Conservation (phyloP, 2,113 vertebrate species). For the Procavia capensis region DNA sequence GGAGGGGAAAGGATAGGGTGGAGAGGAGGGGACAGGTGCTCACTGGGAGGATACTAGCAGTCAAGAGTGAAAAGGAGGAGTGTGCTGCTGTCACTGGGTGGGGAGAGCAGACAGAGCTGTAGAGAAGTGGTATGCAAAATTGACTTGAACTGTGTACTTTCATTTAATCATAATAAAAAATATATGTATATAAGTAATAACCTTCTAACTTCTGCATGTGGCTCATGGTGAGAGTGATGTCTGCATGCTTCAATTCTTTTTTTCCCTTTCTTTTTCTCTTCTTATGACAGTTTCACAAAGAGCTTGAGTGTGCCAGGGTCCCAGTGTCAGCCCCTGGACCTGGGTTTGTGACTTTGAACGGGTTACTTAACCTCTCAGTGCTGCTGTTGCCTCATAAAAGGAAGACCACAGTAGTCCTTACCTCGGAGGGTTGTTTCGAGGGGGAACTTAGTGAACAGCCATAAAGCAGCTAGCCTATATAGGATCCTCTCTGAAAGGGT, state of each 20-base stretch:
- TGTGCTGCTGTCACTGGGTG: no score
- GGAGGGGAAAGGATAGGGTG: no score
- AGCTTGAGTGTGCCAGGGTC: accelerated
- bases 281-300: not conserved
- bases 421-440: not conserved
- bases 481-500: not conserved
- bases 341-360: not conserved
- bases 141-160: no score
- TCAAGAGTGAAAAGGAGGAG: no score
- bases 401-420: not conserved
- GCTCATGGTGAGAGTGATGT: not conserved
- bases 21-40: no score
- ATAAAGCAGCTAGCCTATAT: not conserved
- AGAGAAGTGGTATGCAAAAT: no score
- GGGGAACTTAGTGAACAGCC: not conserved
- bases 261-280: not conserved
- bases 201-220: not conserved
- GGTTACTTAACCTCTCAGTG: not conserved
- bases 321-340: not conserved
- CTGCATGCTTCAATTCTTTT: not conserved
- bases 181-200: not conserved
- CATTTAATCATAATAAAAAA: no score
- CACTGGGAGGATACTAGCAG: no score
- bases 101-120: no score
- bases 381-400: not conserved